These are phyloP conservation scores for Zygaena filipendulae DNA, from an alignment of 2,888 invertebrate genomes.

Conservation along the genomic window DNA sequence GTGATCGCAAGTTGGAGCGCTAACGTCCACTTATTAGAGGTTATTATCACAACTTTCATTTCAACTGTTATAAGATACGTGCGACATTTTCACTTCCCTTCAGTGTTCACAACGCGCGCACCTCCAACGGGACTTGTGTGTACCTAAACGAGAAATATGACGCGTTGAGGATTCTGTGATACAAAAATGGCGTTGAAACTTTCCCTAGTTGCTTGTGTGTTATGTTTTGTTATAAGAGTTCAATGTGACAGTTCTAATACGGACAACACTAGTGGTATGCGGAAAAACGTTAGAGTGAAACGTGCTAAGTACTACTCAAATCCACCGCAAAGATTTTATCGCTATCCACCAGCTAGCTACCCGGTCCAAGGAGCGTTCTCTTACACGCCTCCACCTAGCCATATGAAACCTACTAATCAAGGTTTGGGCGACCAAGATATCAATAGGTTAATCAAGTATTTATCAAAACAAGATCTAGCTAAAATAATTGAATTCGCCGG, in stretches of 20 bases:
- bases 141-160: no score
- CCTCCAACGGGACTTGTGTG: no score
- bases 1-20: no score
- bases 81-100: conserved; percentile 33
- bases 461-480: conserved; percentile 49
- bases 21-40: no score
- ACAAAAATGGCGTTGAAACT: no score
- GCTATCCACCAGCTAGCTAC: conserved; percentile 29
- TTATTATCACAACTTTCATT: no score
- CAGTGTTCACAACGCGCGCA: conserved; percentile 32
- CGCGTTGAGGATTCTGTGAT: no score
- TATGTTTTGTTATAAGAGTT: no score
- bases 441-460: conserved; percentile 41
- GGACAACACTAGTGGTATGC: conserved; percentile 13
- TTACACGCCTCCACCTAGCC: conserved; percentile 42
- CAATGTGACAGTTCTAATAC: no score
- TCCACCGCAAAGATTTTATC: conserved; percentile 36
- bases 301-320: conserved; percentile 40
- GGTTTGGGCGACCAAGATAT: conserved; percentile 46
- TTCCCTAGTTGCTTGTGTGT: no score
- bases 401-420: conserved; percentile 29
- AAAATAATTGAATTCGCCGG: conserved; percentile 41
- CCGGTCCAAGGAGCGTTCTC: conserved; percentile 33
- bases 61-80: conserved; percentile 50
- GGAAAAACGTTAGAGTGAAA: conserved; percentile 32